Percentiles rank a stretch among this genome's conserved stretches.
Evolutionary conservation across 2,888 invertebrate genomes (phyloP).

Genomic region (Pollenia griseotomentosa): DNA sequence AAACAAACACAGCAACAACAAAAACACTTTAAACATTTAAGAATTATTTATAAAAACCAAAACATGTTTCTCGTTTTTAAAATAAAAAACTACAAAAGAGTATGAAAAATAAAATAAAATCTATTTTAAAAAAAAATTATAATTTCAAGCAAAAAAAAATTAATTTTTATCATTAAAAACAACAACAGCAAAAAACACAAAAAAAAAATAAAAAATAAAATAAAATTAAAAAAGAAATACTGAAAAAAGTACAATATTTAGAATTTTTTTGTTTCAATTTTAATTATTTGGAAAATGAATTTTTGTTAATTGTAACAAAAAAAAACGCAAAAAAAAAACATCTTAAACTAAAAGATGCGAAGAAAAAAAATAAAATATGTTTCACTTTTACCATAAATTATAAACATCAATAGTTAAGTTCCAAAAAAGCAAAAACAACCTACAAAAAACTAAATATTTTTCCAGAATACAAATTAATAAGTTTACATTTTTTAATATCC

Average conservation of each 20-base stretch:
- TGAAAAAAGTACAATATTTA: slow-evolving; percentile 81
- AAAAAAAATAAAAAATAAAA: slow-evolving; percentile 73
- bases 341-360: slow-evolving; percentile 33
- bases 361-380: slow-evolving; percentile 63
- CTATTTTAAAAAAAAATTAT: slow-evolving; percentile 73
- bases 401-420: slow-evolving; percentile 56
- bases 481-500: slow-evolving; percentile 7
- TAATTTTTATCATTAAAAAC: slow-evolving; percentile 72
- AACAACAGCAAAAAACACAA: slow-evolving; percentile 61
- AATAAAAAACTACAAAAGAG: slow-evolving; percentile 48
- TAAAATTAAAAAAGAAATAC: slow-evolving; percentile 72
- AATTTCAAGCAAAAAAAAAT: slow-evolving; percentile 67
- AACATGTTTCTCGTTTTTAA: slow-evolving; percentile 79
- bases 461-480: slow-evolving; percentile 6
- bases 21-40: slow-evolving; percentile 52
- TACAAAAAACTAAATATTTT: slow-evolving; percentile 57
- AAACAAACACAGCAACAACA: slow-evolving; percentile 70
- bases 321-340: slow-evolving; percentile 72
- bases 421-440: slow-evolving; percentile 24
- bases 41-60: slow-evolving; percentile 62
- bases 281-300: slow-evolving; percentile 54
- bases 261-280: slow-evolving; percentile 68
- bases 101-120: slow-evolving; percentile 53
- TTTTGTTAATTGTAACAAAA: slow-evolving; percentile 36
- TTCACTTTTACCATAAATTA: slow-evolving; percentile 74